phyloP scores from a whole-genome alignment of 2,888 invertebrate species.

The Cordilura impudica region DNA sequence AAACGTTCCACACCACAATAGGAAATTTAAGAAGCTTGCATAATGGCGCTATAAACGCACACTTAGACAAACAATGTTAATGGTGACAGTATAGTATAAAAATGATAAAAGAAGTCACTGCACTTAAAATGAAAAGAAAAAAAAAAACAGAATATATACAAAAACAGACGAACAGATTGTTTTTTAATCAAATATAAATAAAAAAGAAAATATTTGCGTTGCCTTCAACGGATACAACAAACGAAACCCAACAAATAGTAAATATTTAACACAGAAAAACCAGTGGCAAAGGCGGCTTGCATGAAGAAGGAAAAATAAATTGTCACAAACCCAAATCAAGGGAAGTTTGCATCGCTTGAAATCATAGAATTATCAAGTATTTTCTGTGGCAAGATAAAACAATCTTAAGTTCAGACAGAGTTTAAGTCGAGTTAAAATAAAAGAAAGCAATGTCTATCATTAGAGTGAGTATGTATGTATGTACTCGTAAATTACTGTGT shows the following conservation, averaged over 20 bases:
- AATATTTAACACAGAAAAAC: constrained; percentile 27
- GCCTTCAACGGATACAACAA: constrained; percentile 46
- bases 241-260: constrained; percentile 32
- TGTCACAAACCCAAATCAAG: constrained; percentile 51
- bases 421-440: neutral
- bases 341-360: constrained; percentile 47
- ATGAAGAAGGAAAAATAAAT: constrained; percentile 46
- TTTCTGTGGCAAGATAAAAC: neutral
- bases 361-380: constrained; percentile 18
- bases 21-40: constrained; percentile 61
- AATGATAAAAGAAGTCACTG: constrained; percentile 35
- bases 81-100: constrained; percentile 37
- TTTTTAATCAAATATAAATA: constrained; percentile 52
- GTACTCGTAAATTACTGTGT: too few species aligned
- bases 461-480: too few species aligned
- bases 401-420: neutral
- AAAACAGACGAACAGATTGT: constrained; percentile 28
- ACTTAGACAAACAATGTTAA: constrained; percentile 38
- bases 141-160: too few species aligned
- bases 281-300: constrained; percentile 48
- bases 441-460: constrained; percentile 19
- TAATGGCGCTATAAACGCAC: constrained; percentile 57
- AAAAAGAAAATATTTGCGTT: constrained; percentile 47
- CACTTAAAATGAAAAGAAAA: constrained; percentile 50
- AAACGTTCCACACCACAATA: constrained; percentile 33